Conservation (phyloP, 2,113 vertebrate species). For the Chamaetylas fuelleborni region DNA sequence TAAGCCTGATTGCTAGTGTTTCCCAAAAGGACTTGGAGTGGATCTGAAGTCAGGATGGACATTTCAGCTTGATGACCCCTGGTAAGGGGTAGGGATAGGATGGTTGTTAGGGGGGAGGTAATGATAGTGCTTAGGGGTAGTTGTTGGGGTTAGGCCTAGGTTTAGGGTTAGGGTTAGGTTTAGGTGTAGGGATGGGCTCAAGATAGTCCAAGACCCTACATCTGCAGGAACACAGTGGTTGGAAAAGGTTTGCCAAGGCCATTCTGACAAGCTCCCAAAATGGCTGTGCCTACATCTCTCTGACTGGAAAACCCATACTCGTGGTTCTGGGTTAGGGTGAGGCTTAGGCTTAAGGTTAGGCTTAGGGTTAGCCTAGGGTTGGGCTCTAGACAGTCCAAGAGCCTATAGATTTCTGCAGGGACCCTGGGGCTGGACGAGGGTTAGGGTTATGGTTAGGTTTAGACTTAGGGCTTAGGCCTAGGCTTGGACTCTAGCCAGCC, state of each 20-base stretch:
- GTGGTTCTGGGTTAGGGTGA: background rate
- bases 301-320: background rate
- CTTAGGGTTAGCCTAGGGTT: background rate
- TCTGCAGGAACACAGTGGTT: background rate
- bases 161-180: accelerated
- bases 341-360: background rate
- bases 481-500: too few species aligned
- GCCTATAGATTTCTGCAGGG: background rate
- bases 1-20: background rate
- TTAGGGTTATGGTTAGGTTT: too few species aligned
- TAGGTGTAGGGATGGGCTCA: background rate
- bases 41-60: background rate
- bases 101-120: too few species aligned
- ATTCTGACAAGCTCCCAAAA: accelerated
- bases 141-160: too few species aligned
- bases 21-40: background rate
- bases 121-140: too few species aligned
- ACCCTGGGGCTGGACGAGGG: background rate
- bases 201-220: too few species aligned
- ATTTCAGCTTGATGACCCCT: background rate
- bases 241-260: background rate
- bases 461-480: too few species aligned
- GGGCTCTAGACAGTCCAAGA: background rate
- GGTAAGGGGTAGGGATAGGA: background rate
- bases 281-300: background rate